phyloP scores from a whole-genome alignment of 1,140 invertebrate species.

The Diorhabda sublineata region DNA sequence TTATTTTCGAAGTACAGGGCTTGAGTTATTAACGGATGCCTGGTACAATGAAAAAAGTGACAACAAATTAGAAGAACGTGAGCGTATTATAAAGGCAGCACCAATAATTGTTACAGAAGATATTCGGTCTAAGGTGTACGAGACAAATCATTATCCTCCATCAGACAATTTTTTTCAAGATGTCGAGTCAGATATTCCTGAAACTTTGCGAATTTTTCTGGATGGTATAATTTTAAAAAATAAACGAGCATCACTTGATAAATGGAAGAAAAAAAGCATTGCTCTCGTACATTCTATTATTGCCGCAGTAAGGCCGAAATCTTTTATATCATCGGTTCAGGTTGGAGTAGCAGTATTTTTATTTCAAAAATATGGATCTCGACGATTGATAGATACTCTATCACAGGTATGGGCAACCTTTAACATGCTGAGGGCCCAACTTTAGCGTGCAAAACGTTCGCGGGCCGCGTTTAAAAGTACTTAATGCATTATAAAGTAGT shows the following conservation, averaged over 20 bases:
- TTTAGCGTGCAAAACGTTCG: too few species aligned
- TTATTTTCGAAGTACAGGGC: neutral
- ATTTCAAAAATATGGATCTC: too few species aligned
- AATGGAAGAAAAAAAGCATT: slow-evolving; percentile 12
- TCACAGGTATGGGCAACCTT: too few species aligned
- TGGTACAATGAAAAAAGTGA: neutral
- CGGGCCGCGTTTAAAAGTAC: too few species aligned
- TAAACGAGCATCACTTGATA: slow-evolving; percentile 8
- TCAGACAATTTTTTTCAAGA: too few species aligned
- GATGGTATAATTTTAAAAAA: slow-evolving; percentile 10
- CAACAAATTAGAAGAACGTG: neutral
- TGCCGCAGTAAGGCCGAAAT: slow-evolving; percentile 5
- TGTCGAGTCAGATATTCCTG: slow-evolving; percentile 1
- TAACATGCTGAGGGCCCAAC: too few species aligned
- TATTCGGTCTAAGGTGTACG: too few species aligned
- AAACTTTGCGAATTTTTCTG: slow-evolving; percentile 5
- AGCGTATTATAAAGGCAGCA: slow-evolving; percentile 2
- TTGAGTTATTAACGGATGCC: neutral
- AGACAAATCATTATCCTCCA: too few species aligned
- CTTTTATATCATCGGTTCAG: neutral
- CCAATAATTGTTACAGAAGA: too few species aligned
- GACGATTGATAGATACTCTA: too few species aligned
- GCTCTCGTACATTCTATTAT: slow-evolving; percentile 12
- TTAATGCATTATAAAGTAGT: too few species aligned
- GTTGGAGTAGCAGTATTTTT: too few species aligned